Percentiles rank a stretch among this genome's conserved stretches.
These are phyloP conservation scores for Leucoraja erinaceus DNA, from an alignment of 2,113 vertebrate genomes.

Conservation along the genomic window DNA sequence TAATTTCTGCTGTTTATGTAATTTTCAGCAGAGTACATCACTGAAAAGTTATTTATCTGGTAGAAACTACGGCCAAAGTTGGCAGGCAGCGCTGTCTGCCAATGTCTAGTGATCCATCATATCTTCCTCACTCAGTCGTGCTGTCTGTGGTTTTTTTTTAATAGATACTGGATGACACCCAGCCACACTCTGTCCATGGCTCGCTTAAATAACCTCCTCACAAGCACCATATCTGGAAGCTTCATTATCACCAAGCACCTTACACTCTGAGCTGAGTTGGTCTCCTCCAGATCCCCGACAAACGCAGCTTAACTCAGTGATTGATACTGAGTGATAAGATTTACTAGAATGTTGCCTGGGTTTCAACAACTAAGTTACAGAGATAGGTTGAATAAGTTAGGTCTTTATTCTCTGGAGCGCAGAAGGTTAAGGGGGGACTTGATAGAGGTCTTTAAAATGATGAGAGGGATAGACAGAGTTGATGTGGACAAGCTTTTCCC, in stretches of 20 bases:
- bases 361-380: too few species aligned
- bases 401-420: too few species aligned
- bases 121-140: constrained; percentile 49
- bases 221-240: constrained; percentile 30
- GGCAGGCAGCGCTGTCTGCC: constrained; percentile 55
- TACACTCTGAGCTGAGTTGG: neutral
- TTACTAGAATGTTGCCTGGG: too few species aligned
- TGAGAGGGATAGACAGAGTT: too few species aligned
- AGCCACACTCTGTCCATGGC: constrained; percentile 2
- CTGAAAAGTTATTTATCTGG: constrained; percentile 66
- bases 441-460: too few species aligned
- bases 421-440: too few species aligned
- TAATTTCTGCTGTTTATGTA: constrained; percentile 72
- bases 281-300: neutral
- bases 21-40: constrained; percentile 59
- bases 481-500: too few species aligned
- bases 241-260: constrained; percentile 21
- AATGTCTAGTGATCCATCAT: constrained; percentile 59
- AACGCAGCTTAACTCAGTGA: too few species aligned
- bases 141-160: constrained; percentile 46
- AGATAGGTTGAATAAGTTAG: too few species aligned
- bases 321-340: too few species aligned
- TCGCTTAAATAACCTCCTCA: constrained; percentile 9
- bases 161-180: constrained; percentile 33
- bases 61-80: constrained; percentile 58